Evolutionary conservation across 2,797 vertebrate genomes (phyloP).

Genomic region (Mycteria americana): DNA sequence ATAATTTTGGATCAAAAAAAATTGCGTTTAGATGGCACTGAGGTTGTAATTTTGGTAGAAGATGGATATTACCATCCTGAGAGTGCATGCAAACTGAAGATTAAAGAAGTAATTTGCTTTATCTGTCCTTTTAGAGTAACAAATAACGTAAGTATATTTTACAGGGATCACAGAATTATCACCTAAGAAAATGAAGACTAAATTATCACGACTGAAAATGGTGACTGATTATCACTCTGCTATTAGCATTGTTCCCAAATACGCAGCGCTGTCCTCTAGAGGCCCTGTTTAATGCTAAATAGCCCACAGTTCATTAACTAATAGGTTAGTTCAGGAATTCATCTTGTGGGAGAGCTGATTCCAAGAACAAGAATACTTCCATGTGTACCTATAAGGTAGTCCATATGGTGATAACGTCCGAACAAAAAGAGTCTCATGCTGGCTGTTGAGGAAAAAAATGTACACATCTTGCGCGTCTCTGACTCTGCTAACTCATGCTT

Average conservation of each 20-base stretch:
- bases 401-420: background rate
- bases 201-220: background rate
- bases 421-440: background rate
- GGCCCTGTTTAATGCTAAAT: background rate
- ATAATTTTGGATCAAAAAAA: background rate
- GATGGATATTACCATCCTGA: background rate
- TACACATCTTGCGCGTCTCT: background rate
- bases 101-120: background rate
- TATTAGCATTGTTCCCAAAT: background rate
- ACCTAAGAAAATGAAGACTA: background rate
- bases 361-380: background rate
- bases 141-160: background rate
- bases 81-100: background rate
- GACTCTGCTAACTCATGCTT: background rate
- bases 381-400: background rate
- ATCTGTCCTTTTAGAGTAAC: background rate
- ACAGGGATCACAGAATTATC: background rate
- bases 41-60: background rate
- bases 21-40: background rate
- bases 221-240: background rate
- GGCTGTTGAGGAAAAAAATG: background rate
- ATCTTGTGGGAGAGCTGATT: background rate
- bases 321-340: background rate
- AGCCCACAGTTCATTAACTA: background rate
- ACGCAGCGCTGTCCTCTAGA: background rate